A percentile compares a stretch with the other conserved stretches of the same genome.
Conservation (phyloP, 2,113 vertebrate species). For the Megalops atlanticus region DNA sequence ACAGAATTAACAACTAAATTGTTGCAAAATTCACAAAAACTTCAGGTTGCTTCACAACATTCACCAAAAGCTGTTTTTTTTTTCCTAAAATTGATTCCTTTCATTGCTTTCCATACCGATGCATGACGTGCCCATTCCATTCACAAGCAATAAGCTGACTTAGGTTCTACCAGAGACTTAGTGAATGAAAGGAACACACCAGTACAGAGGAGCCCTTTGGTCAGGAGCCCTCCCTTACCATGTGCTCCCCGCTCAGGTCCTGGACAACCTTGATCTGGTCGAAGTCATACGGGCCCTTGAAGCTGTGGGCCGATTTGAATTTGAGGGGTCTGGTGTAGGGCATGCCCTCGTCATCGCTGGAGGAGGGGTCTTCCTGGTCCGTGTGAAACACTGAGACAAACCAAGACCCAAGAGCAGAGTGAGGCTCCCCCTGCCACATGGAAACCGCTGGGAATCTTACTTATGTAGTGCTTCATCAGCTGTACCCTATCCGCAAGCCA, state of each 20-base stretch:
- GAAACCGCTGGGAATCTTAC: not conserved
- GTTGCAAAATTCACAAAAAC: too few species aligned
- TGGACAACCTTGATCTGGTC: conserved; percentile 97
- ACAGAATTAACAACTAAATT: too few species aligned
- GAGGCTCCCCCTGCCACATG: too few species aligned
- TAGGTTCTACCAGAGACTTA: not conserved
- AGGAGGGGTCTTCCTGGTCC: conserved; percentile 94
- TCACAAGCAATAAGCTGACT: too few species aligned
- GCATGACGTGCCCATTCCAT: too few species aligned
- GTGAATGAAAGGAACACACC: not conserved
- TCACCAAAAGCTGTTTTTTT: too few species aligned
- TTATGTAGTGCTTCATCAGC: not conserved
- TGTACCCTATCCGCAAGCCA: not conserved
- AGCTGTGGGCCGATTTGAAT: conserved; percentile 96
- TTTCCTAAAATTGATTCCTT: too few species aligned
- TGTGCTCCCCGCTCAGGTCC: conserved; percentile 96
- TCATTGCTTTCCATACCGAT: too few species aligned
- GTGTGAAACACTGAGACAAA: conserved; percentile 87
- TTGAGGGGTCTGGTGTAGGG: conserved; percentile 95
- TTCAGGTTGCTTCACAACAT: too few species aligned
- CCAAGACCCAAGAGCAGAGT: not conserved
- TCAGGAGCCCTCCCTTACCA: conserved; percentile 70
- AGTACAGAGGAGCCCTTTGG: too few species aligned
- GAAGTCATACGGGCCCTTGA: conserved; percentile 97
- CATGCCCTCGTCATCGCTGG: conserved; percentile 98